phyloP scores from a whole-genome alignment of 2,888 invertebrate genomes.

The Synanthedon andrenaeformis region DNA sequence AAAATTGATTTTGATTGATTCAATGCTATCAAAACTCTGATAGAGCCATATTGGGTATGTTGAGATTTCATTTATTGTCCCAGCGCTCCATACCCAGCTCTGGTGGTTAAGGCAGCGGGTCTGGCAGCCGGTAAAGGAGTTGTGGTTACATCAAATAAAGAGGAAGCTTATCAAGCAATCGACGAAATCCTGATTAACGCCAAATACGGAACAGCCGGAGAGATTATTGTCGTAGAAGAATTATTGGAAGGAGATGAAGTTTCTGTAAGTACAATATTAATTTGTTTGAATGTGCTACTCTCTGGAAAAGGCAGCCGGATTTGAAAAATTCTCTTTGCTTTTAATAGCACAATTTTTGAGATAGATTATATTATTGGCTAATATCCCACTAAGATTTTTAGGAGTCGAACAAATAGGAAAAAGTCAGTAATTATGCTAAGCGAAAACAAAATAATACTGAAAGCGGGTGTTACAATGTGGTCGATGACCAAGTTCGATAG shows the following conservation, averaged over 20 bases:
- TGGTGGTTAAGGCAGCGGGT: slow-evolving; percentile 96
- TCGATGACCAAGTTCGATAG: no score
- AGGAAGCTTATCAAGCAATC: slow-evolving; percentile 88
- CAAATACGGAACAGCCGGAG: slow-evolving; percentile 87
- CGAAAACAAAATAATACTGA: no score
- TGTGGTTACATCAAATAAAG: slow-evolving; percentile 80
- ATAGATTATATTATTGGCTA: neutral
- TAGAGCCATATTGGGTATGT: no score
- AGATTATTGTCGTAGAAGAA: slow-evolving; percentile 91
- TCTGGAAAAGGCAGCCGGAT: neutral
- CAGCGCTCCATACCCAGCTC: slow-evolving; percentile 81
- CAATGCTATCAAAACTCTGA: no score
- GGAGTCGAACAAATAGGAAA: no score
- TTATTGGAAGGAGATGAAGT: slow-evolving; percentile 92
- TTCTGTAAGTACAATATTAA: slow-evolving; percentile 73
- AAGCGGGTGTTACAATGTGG: no score
- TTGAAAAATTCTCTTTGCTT: neutral
- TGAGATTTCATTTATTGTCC: slow-evolving; percentile 8
- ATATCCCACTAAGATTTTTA: no score
- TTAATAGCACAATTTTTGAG: neutral
- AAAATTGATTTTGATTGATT: no score
- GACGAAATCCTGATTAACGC: slow-evolving; percentile 83
- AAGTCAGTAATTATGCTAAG: no score
- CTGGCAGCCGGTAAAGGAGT: slow-evolving; percentile 98
- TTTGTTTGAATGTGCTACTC: neutral